phyloP scores from a whole-genome alignment of 2,888 invertebrate genomes.

The Digitonthophagus gazella region DNA sequence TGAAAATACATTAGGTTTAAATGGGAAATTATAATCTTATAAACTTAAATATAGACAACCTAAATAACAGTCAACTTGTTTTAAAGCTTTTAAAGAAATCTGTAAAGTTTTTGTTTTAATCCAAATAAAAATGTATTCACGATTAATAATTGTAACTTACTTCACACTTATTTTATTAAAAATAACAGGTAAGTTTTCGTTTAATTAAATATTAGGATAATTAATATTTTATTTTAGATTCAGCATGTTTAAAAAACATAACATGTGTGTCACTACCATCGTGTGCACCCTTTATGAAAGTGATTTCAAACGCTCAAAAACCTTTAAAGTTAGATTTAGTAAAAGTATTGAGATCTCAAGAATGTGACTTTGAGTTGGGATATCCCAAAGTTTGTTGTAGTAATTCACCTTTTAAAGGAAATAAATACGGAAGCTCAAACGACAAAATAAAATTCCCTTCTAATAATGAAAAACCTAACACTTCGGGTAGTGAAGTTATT shows the following conservation, averaged over 20 bases:
- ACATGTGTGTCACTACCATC: neutral
- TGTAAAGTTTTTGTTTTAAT: neutral
- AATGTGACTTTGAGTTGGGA: conserved; percentile 19
- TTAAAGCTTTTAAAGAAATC: neutral
- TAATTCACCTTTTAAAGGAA: neutral
- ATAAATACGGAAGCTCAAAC: neutral
- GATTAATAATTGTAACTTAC: neutral
- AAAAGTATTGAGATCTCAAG: conserved; percentile 15
- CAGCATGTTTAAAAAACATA: neutral
- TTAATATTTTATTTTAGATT: neutral
- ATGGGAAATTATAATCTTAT: neutral
- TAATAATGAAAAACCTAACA: conserved; percentile 1
- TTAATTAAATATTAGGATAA: neutral
- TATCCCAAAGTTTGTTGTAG: conserved; percentile 19
- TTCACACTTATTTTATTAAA: neutral
- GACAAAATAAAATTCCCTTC: conserved; percentile 4
- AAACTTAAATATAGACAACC: neutral
- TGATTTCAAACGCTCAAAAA: conserved; percentile 1
- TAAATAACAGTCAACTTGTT: neutral
- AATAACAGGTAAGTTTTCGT: neutral
- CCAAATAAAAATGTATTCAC: neutral
- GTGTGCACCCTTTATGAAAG: conserved; percentile 11
- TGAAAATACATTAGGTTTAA: neutral
- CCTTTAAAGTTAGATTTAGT: conserved; percentile 12
- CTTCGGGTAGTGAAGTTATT: neutral